phyloP scores from a whole-genome alignment of 2,113 vertebrate species.

The Myrmecobius fasciatus region DNA sequence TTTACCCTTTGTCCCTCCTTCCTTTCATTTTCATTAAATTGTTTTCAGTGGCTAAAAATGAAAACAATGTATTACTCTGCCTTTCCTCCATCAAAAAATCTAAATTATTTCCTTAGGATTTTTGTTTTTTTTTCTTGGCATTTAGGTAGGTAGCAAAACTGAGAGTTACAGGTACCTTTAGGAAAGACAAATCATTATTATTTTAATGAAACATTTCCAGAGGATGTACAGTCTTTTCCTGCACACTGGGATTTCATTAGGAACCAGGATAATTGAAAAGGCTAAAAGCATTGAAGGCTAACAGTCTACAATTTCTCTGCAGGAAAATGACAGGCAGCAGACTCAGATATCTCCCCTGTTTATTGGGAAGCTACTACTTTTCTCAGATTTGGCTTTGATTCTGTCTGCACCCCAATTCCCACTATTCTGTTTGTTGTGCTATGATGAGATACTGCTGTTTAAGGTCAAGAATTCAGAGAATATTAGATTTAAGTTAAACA shows the following conservation, averaged over 20 bases:
- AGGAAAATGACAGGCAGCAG: background rate
- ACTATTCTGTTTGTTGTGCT: background rate
- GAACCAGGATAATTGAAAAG: background rate
- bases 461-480: slow-evolving; percentile 18
- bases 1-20: background rate
- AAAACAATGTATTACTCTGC: background rate
- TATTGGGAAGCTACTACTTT: background rate
- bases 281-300: background rate
- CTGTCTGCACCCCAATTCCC: background rate
- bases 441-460: slow-evolving; percentile 1
- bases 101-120: background rate
- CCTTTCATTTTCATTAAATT: background rate
- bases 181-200: background rate
- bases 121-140: background rate
- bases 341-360: background rate
- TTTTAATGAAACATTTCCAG: background rate
- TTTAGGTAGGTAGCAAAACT: background rate
- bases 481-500: slow-evolving; percentile 4
- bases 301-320: background rate
- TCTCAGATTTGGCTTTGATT: background rate
- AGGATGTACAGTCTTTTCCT: background rate
- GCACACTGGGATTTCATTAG: background rate
- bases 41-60: background rate
- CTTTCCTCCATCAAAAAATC: background rate
- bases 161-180: background rate